Evolutionary conservation across 2,797 vertebrate species (phyloP), one percentile per base, ranked within the genome.

Genomic region (Pipistrellus kuhlii): DNA sequence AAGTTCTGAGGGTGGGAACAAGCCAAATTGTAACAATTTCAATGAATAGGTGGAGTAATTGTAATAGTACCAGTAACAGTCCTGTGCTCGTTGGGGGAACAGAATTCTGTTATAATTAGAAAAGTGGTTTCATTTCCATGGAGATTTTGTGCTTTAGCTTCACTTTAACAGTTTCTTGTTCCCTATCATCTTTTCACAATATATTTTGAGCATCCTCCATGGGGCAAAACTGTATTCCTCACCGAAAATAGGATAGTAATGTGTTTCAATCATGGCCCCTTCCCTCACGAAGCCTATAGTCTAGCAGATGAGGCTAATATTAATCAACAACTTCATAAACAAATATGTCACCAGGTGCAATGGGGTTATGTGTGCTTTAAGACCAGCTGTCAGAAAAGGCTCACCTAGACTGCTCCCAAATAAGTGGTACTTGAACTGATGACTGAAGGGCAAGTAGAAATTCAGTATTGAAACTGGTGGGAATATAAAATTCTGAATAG

Each of bases 381-480:
- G 53, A 32, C 13, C 25, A 30, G 30, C 32, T 14, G 46, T 66
- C 25, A 55, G 11, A 81, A 17, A 69, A 11, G 9, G 11, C 25
- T 84, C 90, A 32, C 7, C 20, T 53, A 11, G 5, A 46, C 7
- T 35, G 1, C 5, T 2, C 8, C 8, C 5, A 9, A 53, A 51
- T 30, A 85, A 90, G 17, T n/a, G 20, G 72, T 73, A 76, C 55
- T 75, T 91, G n/a, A 91, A 51, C 20, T 89, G 59, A 84, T 35
- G 7, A 57, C n/a, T 77, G n/a, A 92, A 84, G 10, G 20, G 83
- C 32, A 5, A 89, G 3, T 17, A 85, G 35, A n/a, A 48, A 27
- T 57, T 93, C 66, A 87, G 6, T 64, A 51, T 23, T 59, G 21
- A 57, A 73, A 78, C 41, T 55, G 38, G 25, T 53, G 17, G 69